Evolutionary conservation across 1,140 invertebrate species (phyloP), one percentile per base, ranked within the genome.

Genomic region (Cyclina sinensis): DNA sequence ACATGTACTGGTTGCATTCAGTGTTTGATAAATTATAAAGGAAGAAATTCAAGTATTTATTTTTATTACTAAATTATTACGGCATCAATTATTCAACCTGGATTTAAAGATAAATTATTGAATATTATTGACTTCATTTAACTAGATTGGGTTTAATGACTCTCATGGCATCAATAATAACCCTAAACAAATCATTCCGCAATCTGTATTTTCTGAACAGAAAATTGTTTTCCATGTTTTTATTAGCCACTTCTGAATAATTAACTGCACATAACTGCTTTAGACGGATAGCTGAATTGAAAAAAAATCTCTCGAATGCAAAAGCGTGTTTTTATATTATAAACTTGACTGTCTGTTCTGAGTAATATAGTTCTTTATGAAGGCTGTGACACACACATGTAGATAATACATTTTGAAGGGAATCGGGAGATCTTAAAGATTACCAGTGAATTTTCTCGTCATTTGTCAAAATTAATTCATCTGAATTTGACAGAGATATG

Each of bases 381-480:
- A n/a, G n/a, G n/a, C n/a, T n/a, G n/a, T n/a, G 14, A 43, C 14
- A 43, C 43, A 43, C 43, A 43, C 43, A 43, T 43, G 43, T 43
- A 43, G 43, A 43, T 43, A 43, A 43, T 14, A 43, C 43, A 43
- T 43, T 4, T 43, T 43, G 43, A 43, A 43, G 43, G 43, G 14
- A 43, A 43, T 14, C 5, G 14, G 43, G 4, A 4, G 43, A 18
- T 54, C 51, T 54, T 18, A 54, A 54, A 54, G 51, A 54, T 3
- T 54, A 12, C 14, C 12, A 14, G 51, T 54, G 51, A 54, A 54
- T 3, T 12, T 18, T 54, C 21, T 18, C 21, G 51, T 54, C 18
- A 54, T 54, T 54, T 54, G 51, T 54, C 51, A 54, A 54, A 54
- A 54, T 54, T 54, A n/a, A 54, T 54, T 54, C 51, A 54, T 54